These are phyloP conservation scores for Tauraco hartlaubi DNA, from an alignment of 2,797 vertebrate genomes.

Conservation along the genomic window DNA sequence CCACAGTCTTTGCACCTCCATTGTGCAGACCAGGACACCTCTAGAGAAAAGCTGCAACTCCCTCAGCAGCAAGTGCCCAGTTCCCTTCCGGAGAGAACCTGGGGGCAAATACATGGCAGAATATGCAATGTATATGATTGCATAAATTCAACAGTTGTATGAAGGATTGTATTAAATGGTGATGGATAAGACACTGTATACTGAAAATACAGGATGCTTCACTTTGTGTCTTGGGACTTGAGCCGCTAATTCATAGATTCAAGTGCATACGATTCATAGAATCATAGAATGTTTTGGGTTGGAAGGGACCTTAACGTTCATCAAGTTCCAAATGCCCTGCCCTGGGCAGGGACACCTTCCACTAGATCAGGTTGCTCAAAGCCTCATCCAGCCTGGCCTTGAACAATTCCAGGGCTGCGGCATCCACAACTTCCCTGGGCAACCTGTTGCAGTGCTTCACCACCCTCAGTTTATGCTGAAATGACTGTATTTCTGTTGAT, in stretches of 20 bases:
- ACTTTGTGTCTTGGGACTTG: neutral
- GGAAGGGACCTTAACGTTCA: no score
- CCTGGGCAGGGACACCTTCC: no score
- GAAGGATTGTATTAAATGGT: neutral
- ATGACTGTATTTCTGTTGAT: neutral
- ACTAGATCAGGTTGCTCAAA: no score
- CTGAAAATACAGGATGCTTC: neutral
- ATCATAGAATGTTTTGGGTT: no score
- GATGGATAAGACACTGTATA: neutral
- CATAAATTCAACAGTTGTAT: neutral
- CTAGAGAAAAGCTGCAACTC: neutral
- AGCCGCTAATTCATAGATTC: neutral
- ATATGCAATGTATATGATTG: neutral
- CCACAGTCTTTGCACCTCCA: neutral
- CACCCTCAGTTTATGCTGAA: neutral
- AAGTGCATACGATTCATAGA: no score
- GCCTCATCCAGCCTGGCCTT: no score
- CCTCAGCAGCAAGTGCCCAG: neutral
- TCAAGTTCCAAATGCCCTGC: no score
- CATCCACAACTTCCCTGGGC: no score
- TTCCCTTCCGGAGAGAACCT: neutral
- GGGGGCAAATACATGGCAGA: neutral
- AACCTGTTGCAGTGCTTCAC: no score
- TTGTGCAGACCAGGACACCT: neutral
- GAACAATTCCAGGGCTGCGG: no score